phyloP scores from a whole-genome alignment of 92 coral and sea anemone genomes.

The Siderastrea radians region DNA sequence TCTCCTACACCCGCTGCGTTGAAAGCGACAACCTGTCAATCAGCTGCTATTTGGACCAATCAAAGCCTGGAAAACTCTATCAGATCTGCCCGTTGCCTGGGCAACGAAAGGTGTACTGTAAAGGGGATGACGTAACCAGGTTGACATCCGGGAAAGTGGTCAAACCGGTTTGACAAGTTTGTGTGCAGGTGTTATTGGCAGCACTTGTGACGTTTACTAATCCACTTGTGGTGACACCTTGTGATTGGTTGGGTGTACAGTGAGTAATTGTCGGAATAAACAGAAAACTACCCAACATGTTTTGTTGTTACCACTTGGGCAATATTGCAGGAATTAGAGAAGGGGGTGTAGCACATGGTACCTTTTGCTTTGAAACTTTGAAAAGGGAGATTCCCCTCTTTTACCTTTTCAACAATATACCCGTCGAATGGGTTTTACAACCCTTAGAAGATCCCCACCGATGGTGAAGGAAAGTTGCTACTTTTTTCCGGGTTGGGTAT shows the following conservation, averaged over 20 bases:
- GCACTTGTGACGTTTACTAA: slow-evolving; percentile 91
- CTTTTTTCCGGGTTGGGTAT: too few species aligned
- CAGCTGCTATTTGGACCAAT: slow-evolving; percentile 82
- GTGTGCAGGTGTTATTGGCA: slow-evolving; percentile 97
- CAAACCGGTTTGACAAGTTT: slow-evolving; percentile 95
- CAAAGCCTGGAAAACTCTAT: slow-evolving; percentile 68
- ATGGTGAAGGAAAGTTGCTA: too few species aligned
- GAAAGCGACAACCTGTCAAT: slow-evolving; percentile 94
- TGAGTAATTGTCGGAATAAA: slow-evolving; percentile 78
- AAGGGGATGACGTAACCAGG: slow-evolving; percentile 84
- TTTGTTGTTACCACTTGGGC: slow-evolving; percentile 35
- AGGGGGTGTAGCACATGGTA: slow-evolving; percentile 17
- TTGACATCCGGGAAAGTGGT: slow-evolving; percentile 88
- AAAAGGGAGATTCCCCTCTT: slow-evolving; percentile 53
- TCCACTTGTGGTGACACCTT: slow-evolving; percentile 78
- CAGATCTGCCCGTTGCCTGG: slow-evolving; percentile 86
- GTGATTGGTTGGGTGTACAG: slow-evolving; percentile 84
- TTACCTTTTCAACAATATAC: not conserved
- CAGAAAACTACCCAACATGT: slow-evolving; percentile 34
- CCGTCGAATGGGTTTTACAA: too few species aligned
- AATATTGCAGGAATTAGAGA: slow-evolving; percentile 7
- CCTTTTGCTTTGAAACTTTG: not conserved
- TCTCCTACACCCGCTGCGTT: slow-evolving; percentile 86
- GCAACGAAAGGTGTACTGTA: slow-evolving; percentile 92
- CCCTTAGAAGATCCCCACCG: too few species aligned